These are phyloP conservation scores for Aegotheles bennettii DNA, from an alignment of 2,113 vertebrate species.

Conservation along the genomic window DNA sequence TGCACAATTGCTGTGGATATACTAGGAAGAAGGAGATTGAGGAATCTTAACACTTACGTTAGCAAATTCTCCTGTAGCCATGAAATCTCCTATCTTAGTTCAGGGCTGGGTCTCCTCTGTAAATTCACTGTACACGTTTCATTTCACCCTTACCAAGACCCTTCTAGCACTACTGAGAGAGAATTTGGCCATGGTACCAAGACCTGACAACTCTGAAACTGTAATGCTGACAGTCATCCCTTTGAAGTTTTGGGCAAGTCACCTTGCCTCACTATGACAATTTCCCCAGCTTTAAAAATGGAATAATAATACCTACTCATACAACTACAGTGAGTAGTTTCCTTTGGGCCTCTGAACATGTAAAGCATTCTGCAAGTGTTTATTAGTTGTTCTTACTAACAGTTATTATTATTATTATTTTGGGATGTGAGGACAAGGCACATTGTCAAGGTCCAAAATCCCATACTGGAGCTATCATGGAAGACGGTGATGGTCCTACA, in stretches of 20 bases:
- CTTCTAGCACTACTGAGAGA: background rate
- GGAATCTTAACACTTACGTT: background rate
- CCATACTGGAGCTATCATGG: background rate
- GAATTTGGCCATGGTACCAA: background rate
- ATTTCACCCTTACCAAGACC: background rate
- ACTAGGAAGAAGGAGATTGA: background rate
- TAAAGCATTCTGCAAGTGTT: background rate
- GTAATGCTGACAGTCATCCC: background rate
- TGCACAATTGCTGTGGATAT: background rate
- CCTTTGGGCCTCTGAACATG: background rate
- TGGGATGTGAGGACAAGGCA: background rate
- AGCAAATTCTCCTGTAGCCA: background rate
- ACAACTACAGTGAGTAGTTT: background rate
- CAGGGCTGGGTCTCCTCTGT: background rate
- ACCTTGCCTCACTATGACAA: background rate
- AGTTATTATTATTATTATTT: background rate
- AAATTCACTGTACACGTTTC: background rate
- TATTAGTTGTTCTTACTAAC: background rate
- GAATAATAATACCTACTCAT: background rate
- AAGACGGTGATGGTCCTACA: background rate
- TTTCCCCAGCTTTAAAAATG: background rate
- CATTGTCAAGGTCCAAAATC: background rate
- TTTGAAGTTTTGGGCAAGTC: slow-evolving; percentile 39
- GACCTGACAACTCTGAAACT: background rate
- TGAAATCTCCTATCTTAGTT: background rate